Evolutionary conservation across 2,888 invertebrate species (phyloP), one percentile per base, ranked within the genome.

Genomic region (Agrochola macilenta): DNA sequence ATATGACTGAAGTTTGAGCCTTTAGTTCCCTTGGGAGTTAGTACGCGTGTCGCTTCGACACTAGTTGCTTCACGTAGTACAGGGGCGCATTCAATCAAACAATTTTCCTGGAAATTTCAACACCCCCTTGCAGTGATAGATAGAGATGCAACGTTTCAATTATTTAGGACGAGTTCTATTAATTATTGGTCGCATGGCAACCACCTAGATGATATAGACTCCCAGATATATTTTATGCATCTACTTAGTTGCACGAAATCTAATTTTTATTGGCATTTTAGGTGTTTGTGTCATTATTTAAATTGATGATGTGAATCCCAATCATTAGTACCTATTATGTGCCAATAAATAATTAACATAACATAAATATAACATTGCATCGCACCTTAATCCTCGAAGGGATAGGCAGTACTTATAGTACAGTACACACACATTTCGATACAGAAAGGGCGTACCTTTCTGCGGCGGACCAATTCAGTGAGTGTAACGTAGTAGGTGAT

Each of bases 11-110:
- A 80, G 74, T 77, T 86, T 61, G 76, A 84, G 84, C 86, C 64
- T 83, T 81, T 70, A 63, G 76, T 70, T 71, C 66, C 43, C 46
- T 66, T 35, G 77, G 79, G 65, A 39, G 30, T 64, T 30, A 8
- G 39, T 64, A 49, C 12, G 43, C 26, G 49, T 46, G 54, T 61
- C 30, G 81, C 70, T 79, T 74, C 88, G 63, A 72, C 81, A 84
- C 87, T 70, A 84, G 87, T 87, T 88, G 87, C 79, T 83, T 88
- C 78, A 12, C 65, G 23, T 70, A 76, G 79, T 88, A 84, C 84
- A 88, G 87, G 75, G 84, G 58, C 58, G 88, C 60, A 85, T 52
- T 87, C 30, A 43, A 77, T 77, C 26, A 61, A 49, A n/a, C 20
- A 26, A 65, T 60, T 63, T 86, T 74, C 80, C 72, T 54, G 49